Evolutionary conservation across 2,888 invertebrate genomes (phyloP).

Genomic region (Biston stratarius): DNA sequence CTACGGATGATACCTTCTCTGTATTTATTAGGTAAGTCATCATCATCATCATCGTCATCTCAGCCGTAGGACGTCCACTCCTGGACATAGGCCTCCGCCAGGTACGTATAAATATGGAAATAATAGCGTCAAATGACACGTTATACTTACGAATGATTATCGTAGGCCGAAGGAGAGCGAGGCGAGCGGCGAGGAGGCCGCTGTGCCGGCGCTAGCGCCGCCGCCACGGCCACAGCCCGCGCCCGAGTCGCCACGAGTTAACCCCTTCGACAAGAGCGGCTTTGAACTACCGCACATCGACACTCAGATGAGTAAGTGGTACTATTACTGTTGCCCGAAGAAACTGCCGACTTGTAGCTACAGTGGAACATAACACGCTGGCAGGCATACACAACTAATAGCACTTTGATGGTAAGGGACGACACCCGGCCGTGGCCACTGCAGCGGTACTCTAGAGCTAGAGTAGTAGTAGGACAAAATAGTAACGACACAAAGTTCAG

Average conservation of each 20-base stretch:
- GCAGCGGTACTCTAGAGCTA: no score
- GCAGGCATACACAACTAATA: no score
- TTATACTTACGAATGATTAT: not conserved
- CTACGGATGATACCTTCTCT: conserved; percentile 92
- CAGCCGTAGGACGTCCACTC: no score
- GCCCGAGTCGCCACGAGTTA: conserved; percentile 88
- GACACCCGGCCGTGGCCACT: no score
- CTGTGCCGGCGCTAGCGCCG: conserved; percentile 91
- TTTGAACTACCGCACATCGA: conserved; percentile 67
- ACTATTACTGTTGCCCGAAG: conserved; percentile 2
- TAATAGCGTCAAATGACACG: not conserved
- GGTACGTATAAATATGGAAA: conserved; percentile 74
- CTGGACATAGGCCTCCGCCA: no score
- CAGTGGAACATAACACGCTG: no score
- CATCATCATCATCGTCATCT: no score
- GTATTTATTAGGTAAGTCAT: conserved; percentile 94
- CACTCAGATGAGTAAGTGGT: conserved; percentile 48
- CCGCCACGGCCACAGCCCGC: conserved; percentile 86
- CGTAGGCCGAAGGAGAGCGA: conserved; percentile 84
- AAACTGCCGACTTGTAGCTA: no score
- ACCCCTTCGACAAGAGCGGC: conserved; percentile 91
- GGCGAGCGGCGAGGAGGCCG: conserved; percentile 51
- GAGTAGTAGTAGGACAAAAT: no score
- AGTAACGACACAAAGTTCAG: no score
- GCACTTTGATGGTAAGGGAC: no score